phyloP scores from a whole-genome alignment of 2,113 vertebrate genomes.

The Syngnathus floridae region DNA sequence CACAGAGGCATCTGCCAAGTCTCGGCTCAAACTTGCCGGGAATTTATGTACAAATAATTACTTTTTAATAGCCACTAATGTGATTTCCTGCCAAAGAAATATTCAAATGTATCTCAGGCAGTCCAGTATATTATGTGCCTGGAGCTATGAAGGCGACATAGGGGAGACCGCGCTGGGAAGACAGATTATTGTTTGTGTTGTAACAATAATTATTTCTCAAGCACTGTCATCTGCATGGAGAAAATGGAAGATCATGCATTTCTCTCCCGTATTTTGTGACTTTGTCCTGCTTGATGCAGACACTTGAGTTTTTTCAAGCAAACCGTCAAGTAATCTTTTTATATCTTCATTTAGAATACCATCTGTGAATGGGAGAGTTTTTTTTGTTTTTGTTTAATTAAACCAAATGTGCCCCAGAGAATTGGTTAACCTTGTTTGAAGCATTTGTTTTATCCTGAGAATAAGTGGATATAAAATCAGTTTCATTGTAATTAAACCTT shows the following conservation, averaged over 20 bases:
- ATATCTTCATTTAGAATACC: not conserved
- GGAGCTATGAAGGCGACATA: conserved; percentile 66
- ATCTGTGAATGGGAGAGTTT: not conserved
- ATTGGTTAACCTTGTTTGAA: too few species aligned
- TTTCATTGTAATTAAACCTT: too few species aligned
- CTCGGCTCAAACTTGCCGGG: conserved; percentile 9
- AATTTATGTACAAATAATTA: conserved; percentile 74
- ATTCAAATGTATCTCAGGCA: conserved; percentile 79
- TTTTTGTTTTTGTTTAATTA: too few species aligned
- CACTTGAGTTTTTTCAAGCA: not conserved
- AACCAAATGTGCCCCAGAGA: too few species aligned
- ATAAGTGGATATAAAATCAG: too few species aligned
- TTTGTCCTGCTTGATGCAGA: conserved; percentile 12
- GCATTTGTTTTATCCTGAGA: too few species aligned
- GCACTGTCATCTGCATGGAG: conserved; percentile 60
- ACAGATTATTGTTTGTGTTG: conserved; percentile 74
- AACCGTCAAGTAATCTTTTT: not conserved
- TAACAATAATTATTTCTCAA: conserved; percentile 72
- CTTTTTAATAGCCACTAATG: conserved; percentile 81
- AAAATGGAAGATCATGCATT: conserved; percentile 60
- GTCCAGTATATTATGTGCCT: conserved; percentile 80
- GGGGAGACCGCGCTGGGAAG: conserved; percentile 62
- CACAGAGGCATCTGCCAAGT: conserved; percentile 47
- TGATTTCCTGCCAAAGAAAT: conserved; percentile 81
- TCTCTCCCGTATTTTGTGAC: conserved; percentile 40